Evolutionary conservation across 2,797 vertebrate species (phyloP), one percentile per base, ranked within the genome.

Genomic region (Enoplosus armatus): DNA sequence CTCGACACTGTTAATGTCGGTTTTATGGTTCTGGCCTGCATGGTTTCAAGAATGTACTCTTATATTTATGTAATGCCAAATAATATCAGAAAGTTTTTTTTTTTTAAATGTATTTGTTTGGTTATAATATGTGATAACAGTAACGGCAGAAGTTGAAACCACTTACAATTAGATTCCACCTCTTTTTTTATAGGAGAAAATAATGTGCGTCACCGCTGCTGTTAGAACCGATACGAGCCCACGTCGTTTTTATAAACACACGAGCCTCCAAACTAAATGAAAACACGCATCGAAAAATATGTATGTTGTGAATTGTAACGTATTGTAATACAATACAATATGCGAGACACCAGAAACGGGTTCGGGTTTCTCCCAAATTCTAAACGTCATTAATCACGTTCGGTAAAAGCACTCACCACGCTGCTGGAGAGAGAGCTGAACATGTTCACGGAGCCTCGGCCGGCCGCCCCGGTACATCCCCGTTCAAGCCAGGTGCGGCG

Each of bases 381-480:
- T n/a, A n/a, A n/a, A n/a, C n/a, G n/a, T n/a, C n/a, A n/a, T n/a
- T n/a, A n/a, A n/a, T n/a, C n/a, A n/a, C n/a, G n/a, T n/a, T n/a
- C n/a, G n/a, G n/a, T n/a, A n/a, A n/a, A n/a, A n/a, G n/a, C n/a
- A n/a, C n/a, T n/a, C 93, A 98, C 97, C 95, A 94, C 93, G 80
- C 95, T 95, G n/a, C 88, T 88, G 74, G 94, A 85, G 65, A 93
- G 87, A 0, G 93, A 90, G 79, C 94, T 95, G 56, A 95, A 95
- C 96, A 87, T 96, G 54, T 89, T 83, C 54, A 55, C 41, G 84
- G 78, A 96, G 93, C 94, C 95, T 96, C 92, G 90, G 94, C 45
- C 93, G 94, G 56, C 93, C 95, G 93, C 96, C 96, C 95, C 95
- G 96, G 85, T 94, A 95, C 96, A 96, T 96, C 72, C 51, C 90